Percentiles rank a stretch among this genome's conserved stretches.
Evolutionary conservation across 2,113 vertebrate genomes (phyloP).

Genomic region (Engraulis encrasicolus): DNA sequence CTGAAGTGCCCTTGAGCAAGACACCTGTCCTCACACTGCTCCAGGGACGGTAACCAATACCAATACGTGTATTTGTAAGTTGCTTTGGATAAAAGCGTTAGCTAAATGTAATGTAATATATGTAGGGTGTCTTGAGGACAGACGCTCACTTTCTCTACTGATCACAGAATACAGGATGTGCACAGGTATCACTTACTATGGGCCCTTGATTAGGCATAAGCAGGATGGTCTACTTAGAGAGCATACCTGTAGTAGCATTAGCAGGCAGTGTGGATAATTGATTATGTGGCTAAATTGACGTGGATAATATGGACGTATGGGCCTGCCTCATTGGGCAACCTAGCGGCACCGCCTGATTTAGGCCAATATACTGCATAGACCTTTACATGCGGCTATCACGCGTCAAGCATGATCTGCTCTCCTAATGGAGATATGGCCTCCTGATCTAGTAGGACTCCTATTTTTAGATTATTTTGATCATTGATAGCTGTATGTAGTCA

Average conservation of each 20-base stretch:
- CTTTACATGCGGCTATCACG: not conserved
- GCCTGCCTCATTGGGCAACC: slow-evolving; percentile 17
- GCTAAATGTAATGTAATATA: too few relatives aligned
- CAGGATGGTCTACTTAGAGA: not conserved
- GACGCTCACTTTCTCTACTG: too few relatives aligned
- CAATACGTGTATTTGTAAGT: too few relatives aligned
- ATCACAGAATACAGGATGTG: too few relatives aligned
- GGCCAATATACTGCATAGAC: slow-evolving; percentile 10
- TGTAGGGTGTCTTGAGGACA: too few relatives aligned
- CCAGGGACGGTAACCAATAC: too few relatives aligned
- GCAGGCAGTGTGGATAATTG: slow-evolving; percentile 15
- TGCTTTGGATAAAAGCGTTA: too few relatives aligned
- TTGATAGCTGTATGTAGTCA: not conserved
- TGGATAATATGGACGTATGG: not conserved
- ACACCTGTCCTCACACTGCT: too few relatives aligned
- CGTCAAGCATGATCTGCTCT: not conserved
- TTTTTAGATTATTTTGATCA: not conserved
- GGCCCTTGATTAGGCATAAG: not conserved
- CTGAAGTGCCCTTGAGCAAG: too few relatives aligned
- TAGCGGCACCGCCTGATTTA: not conserved
- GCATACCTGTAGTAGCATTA: not conserved
- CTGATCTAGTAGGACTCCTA: not conserved
- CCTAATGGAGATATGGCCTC: not conserved
- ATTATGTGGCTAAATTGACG: slow-evolving; percentile 11
- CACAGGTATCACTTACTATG: not conserved